A percentile compares a stretch with the other conserved stretches of the same genome.
These are phyloP conservation scores for Eustalomyia histrio DNA, from an alignment of 2,888 invertebrate genomes.

Conservation along the genomic window DNA sequence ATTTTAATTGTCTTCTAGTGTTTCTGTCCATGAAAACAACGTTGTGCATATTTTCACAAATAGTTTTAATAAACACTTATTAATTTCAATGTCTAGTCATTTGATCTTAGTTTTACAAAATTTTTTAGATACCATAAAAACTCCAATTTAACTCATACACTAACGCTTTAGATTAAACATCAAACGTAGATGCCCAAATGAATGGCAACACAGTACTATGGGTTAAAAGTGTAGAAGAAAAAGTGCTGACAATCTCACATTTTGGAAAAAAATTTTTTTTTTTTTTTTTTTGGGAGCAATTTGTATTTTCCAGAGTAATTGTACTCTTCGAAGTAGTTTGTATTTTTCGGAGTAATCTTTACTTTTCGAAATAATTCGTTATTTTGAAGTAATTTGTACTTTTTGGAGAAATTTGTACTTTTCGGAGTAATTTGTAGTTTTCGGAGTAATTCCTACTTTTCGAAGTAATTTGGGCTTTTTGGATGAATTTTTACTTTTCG, in stretches of 20 bases:
- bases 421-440: background rate
- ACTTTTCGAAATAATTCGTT: background rate
- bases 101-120: background rate
- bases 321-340: too few species aligned
- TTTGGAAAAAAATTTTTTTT: too few species aligned
- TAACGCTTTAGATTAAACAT: background rate
- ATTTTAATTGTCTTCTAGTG: background rate
- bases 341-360: too few species aligned
- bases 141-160: background rate
- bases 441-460: background rate
- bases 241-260: too few species aligned
- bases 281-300: too few species aligned
- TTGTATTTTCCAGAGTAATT: too few species aligned
- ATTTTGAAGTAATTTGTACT: background rate
- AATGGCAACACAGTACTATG: too few species aligned
- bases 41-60: background rate
- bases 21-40: background rate
- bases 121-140: constrained; percentile 4
- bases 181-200: too few species aligned
- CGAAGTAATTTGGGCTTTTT: background rate
- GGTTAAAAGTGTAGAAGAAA: too few species aligned
- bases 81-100: constrained; percentile 26
- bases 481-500: too few species aligned
- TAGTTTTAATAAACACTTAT: constrained; percentile 9
- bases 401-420: background rate